These are phyloP conservation scores for Cheilosia urbana DNA, from an alignment of 2,888 invertebrate genomes.

Conservation along the genomic window DNA sequence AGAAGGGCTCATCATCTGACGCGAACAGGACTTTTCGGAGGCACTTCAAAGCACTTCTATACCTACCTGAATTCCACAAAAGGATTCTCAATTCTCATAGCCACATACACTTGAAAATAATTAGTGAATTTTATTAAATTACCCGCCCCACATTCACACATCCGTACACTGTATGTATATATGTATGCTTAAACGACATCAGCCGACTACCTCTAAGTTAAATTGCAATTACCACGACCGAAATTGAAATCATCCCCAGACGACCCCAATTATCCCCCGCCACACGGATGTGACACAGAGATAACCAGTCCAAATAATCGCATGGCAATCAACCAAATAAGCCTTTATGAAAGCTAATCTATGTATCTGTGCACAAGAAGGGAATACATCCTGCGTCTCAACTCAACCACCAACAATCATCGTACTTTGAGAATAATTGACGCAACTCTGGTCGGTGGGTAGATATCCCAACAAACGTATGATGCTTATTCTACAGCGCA, in stretches of 20 bases:
- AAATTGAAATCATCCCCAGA: constrained; percentile 31
- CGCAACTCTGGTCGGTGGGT: background rate
- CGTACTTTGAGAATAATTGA: background rate
- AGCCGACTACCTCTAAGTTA: background rate
- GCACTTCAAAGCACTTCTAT: too few relatives aligned
- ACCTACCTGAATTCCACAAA: too few relatives aligned
- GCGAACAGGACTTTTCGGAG: too few relatives aligned
- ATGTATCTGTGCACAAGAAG: background rate
- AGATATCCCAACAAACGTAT: constrained; percentile 6
- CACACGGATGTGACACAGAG: background rate
- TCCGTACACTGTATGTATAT: background rate
- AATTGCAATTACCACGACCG: constrained; percentile 24
- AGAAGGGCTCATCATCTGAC: too few relatives aligned
- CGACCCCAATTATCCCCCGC: background rate
- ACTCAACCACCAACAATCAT: background rate
- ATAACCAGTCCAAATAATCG: constrained; percentile 37
- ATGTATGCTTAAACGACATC: background rate
- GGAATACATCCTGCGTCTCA: constrained; percentile 8
- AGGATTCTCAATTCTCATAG: too few relatives aligned
- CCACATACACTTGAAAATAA: background rate
- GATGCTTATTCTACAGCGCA: constrained; percentile 2
- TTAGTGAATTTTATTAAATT: background rate
- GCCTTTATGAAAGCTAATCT: constrained; percentile 19
- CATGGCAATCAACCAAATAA: constrained; percentile 33
- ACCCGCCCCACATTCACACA: background rate